Conservation (phyloP, 23 tunicate genomes). For the Halocynthia aurantium region DNA sequence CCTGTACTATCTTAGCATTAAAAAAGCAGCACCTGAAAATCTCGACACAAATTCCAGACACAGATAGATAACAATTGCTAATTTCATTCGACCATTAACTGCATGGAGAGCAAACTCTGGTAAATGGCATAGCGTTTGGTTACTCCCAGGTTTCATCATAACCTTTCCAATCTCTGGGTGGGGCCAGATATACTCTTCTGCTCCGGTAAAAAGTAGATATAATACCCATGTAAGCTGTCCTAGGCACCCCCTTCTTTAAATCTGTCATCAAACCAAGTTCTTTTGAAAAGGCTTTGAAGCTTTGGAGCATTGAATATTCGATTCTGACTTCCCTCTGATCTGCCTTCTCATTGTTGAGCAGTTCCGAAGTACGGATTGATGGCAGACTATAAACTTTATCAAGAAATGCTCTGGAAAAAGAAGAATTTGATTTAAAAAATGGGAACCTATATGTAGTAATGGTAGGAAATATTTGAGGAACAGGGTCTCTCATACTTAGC, state of each 20-base stretch:
- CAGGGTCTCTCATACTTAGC: no score
- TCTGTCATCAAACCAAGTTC: slow-evolving; percentile 79
- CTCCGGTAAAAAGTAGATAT: slow-evolving; percentile 37
- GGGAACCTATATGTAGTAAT: no score
- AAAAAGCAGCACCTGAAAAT: no score
- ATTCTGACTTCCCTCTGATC: slow-evolving; percentile 31
- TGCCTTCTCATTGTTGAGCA: slow-evolving; percentile 7
- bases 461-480: no score
- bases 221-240: slow-evolving; percentile 85
- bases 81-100: no score
- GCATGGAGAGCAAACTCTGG: no score
- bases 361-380: not conserved
- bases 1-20: no score
- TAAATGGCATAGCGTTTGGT: not conserved
- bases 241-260: slow-evolving; percentile 89
- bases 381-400: slow-evolving; percentile 14
- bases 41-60: no score
- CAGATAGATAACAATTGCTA: no score
- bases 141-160: slow-evolving; percentile 35
- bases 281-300: slow-evolving; percentile 54
- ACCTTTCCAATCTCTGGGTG: slow-evolving; percentile 57
- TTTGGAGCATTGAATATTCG: slow-evolving; percentile 20
- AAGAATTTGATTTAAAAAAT: not conserved
- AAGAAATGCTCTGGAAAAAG: not conserved
- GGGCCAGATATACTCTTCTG: slow-evolving; percentile 48